These are phyloP conservation scores for Botrylloides violaceus DNA, from an alignment of 23 tunicate genomes.

Conservation along the genomic window DNA sequence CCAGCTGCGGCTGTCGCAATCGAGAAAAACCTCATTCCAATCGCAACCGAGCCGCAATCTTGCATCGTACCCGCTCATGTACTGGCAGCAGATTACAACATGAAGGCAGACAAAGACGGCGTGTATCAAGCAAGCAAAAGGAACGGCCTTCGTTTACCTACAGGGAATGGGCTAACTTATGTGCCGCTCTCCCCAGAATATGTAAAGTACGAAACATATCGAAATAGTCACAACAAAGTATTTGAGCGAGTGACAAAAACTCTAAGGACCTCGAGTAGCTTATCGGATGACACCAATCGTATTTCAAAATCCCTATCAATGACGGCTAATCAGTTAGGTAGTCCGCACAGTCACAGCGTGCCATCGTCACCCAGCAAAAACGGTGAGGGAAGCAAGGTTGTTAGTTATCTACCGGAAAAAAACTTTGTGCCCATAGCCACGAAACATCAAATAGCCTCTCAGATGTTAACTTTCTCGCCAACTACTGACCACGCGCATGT, in stretches of 20 bases:
- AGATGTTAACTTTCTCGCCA: background rate
- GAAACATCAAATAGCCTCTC: background rate
- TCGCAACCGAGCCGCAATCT: background rate
- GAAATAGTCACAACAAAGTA: constrained; percentile 9
- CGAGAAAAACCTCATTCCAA: background rate
- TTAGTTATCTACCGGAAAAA: background rate
- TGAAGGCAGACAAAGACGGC: background rate
- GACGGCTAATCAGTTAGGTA: background rate
- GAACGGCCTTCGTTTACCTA: background rate
- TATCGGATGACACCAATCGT: constrained; percentile 5
- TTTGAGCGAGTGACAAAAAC: constrained; percentile 5
- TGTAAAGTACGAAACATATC: constrained; percentile 1
- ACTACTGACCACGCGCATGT: background rate
- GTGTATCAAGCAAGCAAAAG: background rate
- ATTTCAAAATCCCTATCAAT: background rate
- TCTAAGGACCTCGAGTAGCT: background rate
- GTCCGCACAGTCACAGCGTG: constrained; percentile 4
- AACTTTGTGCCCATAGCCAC: background rate
- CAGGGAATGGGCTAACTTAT: background rate
- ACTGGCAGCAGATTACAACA: background rate
- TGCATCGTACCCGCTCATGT: background rate
- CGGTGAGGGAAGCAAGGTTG: background rate
- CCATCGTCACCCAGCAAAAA: constrained; percentile 4
- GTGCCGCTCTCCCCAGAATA: background rate
- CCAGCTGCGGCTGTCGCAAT: background rate